Evolutionary conservation across 2,888 invertebrate genomes (phyloP).

Genomic region (Parochlus steinenii): DNA sequence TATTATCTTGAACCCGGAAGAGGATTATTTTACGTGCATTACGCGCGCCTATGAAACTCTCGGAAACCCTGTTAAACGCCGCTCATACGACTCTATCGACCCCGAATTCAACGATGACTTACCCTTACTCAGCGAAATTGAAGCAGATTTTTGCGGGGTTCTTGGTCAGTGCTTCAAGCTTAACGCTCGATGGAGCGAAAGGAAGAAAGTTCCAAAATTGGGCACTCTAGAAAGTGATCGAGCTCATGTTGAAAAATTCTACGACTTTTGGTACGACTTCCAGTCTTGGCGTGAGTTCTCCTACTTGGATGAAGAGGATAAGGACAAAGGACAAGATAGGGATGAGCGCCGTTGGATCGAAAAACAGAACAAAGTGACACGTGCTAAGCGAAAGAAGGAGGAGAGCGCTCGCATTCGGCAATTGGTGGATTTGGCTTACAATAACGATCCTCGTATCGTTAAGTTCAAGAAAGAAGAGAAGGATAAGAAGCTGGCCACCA

Average conservation of each 20-base stretch:
- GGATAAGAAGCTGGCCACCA: conserved; percentile 73
- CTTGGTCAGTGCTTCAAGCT: conserved; percentile 52
- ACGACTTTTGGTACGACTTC: conserved; percentile 96
- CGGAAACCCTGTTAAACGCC: conserved; percentile 61
- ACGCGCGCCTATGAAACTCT: conserved; percentile 90
- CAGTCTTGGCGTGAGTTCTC: conserved; percentile 99
- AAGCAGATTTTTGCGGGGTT: conserved; percentile 60
- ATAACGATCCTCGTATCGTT: conserved; percentile 82
- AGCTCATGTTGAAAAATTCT: conserved; percentile 82
- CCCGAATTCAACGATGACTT: conserved; percentile 80
- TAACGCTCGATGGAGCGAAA: conserved; percentile 85
- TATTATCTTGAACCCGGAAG: conserved; percentile 61
- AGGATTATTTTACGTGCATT: conserved; percentile 97
- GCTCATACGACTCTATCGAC: conserved; percentile 94
- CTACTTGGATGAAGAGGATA: conserved; percentile 96
- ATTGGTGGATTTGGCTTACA: conserved; percentile 87
- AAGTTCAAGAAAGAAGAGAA: conserved; percentile 89
- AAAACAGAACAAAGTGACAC: conserved; percentile 86
- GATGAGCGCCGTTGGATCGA: conserved; percentile 97
- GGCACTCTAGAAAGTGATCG: conserved; percentile 56
- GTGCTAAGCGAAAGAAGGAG: conserved; percentile 89
- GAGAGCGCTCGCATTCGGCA: conserved; percentile 84
- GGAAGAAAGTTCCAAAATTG: conserved; percentile 66
- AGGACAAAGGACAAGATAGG: conserved; percentile 90
- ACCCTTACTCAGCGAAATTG: conserved; percentile 58